Evolutionary conservation across 2,888 invertebrate genomes (phyloP).

Genomic region (Theretra japonica): DNA sequence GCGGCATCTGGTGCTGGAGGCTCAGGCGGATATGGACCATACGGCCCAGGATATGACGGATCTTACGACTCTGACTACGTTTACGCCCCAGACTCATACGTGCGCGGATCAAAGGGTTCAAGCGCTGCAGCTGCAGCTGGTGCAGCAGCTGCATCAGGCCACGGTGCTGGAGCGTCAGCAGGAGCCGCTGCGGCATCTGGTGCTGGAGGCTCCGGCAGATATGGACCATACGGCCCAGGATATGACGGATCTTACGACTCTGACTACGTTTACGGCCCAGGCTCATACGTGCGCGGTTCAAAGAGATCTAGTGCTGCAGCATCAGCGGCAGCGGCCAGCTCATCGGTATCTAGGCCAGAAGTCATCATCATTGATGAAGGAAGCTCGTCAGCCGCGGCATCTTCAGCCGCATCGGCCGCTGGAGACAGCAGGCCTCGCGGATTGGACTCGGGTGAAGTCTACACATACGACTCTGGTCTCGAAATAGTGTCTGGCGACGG

Average conservation of each 20-base stretch:
- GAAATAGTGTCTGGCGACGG: too few species aligned
- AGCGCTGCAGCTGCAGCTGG: slow-evolving; percentile 25
- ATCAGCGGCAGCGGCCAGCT: background rate
- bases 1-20: background rate
- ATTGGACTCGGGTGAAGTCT: background rate
- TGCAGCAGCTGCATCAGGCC: slow-evolving; percentile 13
- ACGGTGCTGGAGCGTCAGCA: slow-evolving; percentile 25
- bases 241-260: background rate
- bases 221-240: background rate
- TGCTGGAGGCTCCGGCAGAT: background rate
- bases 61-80: background rate
- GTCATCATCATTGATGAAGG: background rate
- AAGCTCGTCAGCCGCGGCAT: background rate
- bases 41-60: background rate
- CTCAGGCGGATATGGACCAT: background rate
- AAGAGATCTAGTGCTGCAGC: background rate
- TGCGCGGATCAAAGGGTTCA: background rate
- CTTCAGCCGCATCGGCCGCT: slow-evolving; percentile 7
- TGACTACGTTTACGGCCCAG: background rate
- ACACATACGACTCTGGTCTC: background rate
- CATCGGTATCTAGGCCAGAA: background rate
- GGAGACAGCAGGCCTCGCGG: background rate
- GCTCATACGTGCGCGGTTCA: background rate
- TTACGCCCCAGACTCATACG: background rate
- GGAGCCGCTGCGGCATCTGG: slow-evolving; percentile 15